Evolutionary conservation across 2,888 invertebrate genomes (phyloP), one percentile per base, ranked within the genome.

Genomic region (Xestia xanthographa): DNA sequence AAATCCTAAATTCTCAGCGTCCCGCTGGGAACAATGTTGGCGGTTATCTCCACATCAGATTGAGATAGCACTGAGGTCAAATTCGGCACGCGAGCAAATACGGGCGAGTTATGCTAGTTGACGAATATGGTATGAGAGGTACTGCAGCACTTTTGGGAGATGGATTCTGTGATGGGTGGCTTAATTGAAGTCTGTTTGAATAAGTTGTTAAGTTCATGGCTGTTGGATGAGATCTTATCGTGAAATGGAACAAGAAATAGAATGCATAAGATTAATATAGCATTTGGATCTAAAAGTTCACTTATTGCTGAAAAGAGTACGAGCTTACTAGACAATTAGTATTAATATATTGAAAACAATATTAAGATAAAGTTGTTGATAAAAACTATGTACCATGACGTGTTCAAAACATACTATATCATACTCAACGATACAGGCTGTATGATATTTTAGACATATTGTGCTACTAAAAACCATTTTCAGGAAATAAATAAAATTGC

Each of bases 21-120:
- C 95, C 95, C 93, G 94, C 94, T 93, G 95, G 87, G 95, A 93
- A 92, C 95, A 92, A 94, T 93, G 94, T 93, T 92, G 93, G 93
- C 91, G 93, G 95, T 94, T 95, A 95, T 95, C 95, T 94, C 89
- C 80, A 88, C 92, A 95, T 95, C 94, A 93, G 94, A 94, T 95
- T 93, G 91, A 95, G 95, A 95, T 95, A 94, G 92, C 91, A 84
- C 88, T 87, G 92, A 94, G 96, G 96, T 95, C 95, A 94, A 93
- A 93, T 93, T 92, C 91, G 92, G 94, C 94, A 94, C 93, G 94
- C 92, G 92, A 93, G 92, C 91, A 89, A 90, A 92, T 93, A 92
- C 91, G 89, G 87, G 89, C 87, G 87, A 90, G 91, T 88, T 91
- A 90, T 90, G 88, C 87, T 85, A 76, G 86, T 89, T 90, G 90